Conservation (phyloP, 2,888 invertebrate genomes). For the Pachymerium ferrugineum region DNA sequence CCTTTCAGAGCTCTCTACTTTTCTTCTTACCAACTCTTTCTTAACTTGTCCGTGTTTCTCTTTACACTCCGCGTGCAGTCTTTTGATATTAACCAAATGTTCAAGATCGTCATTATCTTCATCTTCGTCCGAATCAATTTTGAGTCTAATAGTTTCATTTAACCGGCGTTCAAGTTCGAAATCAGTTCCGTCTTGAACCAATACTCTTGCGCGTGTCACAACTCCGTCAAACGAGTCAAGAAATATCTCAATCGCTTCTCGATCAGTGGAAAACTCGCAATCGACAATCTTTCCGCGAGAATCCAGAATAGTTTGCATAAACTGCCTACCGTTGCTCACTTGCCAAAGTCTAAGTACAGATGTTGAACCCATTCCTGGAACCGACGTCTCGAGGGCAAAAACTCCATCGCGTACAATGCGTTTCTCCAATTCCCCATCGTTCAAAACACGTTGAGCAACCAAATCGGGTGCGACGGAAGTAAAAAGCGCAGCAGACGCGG, state of each 20-base stretch:
- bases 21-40: no score
- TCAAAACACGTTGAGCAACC: conserved; percentile 59
- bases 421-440: conserved; percentile 66
- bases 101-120: conserved; percentile 52
- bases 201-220: not conserved
- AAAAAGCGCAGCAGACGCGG: not conserved
- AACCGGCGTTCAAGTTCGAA: conserved; percentile 36
- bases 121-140: conserved; percentile 48
- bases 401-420: conserved; percentile 60
- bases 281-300: conserved; percentile 57
- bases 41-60: no score
- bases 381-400: conserved; percentile 62
- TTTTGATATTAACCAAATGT: conserved; percentile 57
- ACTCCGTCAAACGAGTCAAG: not conserved
- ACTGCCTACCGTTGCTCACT: conserved; percentile 61
- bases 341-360: conserved; percentile 59
- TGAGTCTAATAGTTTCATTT: conserved; percentile 56
- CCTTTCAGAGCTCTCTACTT: no score
- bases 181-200: conserved; percentile 44
- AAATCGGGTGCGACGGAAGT: conserved; percentile 52
- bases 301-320: conserved; percentile 64
- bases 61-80: conserved; percentile 56
- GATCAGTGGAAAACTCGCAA: conserved; percentile 61
- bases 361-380: conserved; percentile 41
- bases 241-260: conserved; percentile 47